Conservation (phyloP, 2,888 invertebrate genomes). For the Phaonia tiefii region DNA sequence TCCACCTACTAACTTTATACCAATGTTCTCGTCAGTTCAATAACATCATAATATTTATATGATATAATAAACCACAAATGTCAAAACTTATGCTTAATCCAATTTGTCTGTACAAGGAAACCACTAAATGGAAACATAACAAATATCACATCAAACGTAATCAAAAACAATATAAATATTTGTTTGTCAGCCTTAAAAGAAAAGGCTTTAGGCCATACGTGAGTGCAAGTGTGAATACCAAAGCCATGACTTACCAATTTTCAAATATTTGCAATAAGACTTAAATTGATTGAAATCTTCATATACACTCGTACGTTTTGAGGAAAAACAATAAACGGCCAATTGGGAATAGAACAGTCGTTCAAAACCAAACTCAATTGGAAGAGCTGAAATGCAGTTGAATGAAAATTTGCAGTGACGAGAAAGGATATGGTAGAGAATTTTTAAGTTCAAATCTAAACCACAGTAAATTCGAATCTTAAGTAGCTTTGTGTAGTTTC, state of each 20-base stretch:
- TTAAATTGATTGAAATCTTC: conserved; percentile 62
- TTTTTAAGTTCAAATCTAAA: too few species aligned
- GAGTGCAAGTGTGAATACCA: background rate
- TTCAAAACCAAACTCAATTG: too few species aligned
- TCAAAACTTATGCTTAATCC: conserved; percentile 62
- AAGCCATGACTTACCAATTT: conserved; percentile 8
- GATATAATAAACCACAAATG: conserved; percentile 57
- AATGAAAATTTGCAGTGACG: too few species aligned
- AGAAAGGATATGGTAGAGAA: too few species aligned
- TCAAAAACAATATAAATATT: conserved; percentile 79
- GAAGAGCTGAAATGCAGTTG: too few species aligned
- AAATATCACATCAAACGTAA: conserved; percentile 77
- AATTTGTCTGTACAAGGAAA: conserved; percentile 52
- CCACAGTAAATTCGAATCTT: too few species aligned
- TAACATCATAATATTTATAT: conserved; percentile 51
- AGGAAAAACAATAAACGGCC: too few species aligned
- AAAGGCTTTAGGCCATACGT: conserved; percentile 41
- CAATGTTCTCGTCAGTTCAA: too few species aligned
- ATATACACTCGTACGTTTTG: background rate
- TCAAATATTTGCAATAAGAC: conserved; percentile 20
- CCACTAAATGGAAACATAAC: conserved; percentile 69
- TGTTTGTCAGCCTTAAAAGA: conserved; percentile 71
- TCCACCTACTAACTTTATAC: conserved; percentile 43
- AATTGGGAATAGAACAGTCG: too few species aligned
- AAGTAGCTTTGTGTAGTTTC: too few species aligned